These are phyloP conservation scores for Ranitomeya variabilis DNA, from an alignment of 2,113 vertebrate species.

Conservation along the genomic window DNA sequence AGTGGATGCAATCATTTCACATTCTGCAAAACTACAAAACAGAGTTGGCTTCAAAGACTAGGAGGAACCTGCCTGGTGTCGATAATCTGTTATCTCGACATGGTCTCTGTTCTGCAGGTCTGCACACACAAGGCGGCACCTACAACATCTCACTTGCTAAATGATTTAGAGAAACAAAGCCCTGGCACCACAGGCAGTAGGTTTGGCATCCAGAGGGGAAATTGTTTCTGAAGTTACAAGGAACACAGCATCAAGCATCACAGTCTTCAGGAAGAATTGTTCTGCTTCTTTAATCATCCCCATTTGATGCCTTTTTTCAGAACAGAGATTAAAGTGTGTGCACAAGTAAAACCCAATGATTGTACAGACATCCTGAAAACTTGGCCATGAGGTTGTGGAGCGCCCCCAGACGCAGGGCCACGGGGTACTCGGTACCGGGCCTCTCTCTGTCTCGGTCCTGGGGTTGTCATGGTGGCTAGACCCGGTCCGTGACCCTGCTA, in stretches of 20 bases:
- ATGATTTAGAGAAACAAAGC: conserved; percentile 49
- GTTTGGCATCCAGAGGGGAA: conserved; percentile 15
- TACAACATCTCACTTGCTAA: conserved; percentile 6
- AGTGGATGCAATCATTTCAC: conserved; percentile 45
- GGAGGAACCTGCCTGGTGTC: conserved; percentile 8
- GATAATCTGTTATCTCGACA: conserved; percentile 48
- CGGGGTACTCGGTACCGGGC: no score
- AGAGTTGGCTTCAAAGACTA: conserved; percentile 37
- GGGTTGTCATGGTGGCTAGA: no score
- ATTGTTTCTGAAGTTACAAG: conserved; percentile 32
- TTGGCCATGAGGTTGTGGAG: not conserved
- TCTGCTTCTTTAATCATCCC: conserved; percentile 1
- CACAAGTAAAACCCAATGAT: not conserved
- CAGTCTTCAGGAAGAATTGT: conserved; percentile 37
- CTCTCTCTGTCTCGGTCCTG: no score
- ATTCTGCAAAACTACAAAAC: conserved; percentile 38
- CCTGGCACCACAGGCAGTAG: conserved; percentile 30
- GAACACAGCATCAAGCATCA: not conserved
- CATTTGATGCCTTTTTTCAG: not conserved
- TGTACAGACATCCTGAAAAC: not conserved
- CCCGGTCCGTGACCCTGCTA: no score
- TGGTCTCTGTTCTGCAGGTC: conserved; percentile 15
- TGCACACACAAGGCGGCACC: not conserved
- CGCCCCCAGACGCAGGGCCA: no score
- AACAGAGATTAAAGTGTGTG: not conserved